Percentiles rank a stretch among this genome's conserved stretches.
phyloP scores from a whole-genome alignment of 2,113 vertebrate genomes.

The Calypte anna region DNA sequence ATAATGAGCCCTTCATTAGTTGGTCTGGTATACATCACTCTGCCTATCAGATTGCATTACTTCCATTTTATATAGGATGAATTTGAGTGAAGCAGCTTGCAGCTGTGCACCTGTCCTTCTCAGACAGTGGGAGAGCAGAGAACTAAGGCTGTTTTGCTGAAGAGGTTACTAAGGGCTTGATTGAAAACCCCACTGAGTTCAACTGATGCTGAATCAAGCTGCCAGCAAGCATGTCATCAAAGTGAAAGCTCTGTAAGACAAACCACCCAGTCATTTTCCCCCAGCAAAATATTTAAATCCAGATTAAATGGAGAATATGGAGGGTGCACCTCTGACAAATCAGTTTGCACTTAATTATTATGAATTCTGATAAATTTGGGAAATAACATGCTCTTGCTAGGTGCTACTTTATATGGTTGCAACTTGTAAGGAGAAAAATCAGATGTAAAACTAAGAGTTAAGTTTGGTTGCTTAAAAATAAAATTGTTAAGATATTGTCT shows the following conservation, averaged over 20 bases:
- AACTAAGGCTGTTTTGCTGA: neutral
- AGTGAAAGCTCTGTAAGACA: neutral
- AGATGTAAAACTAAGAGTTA: neutral
- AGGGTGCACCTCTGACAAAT: neutral
- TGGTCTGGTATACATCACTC: neutral
- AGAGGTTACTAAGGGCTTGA: neutral
- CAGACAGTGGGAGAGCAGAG: neutral
- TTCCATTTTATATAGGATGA: neutral
- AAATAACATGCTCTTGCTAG: neutral
- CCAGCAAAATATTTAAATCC: neutral
- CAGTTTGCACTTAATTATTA: neutral
- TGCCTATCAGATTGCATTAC: neutral
- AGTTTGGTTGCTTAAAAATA: neutral
- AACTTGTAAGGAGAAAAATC: neutral
- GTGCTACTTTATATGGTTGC: neutral
- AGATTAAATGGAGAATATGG: neutral
- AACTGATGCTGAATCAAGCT: neutral
- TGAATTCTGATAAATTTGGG: neutral
- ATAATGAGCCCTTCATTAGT: neutral
- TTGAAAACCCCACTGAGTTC: neutral
- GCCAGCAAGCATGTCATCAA: neutral
- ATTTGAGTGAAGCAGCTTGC: neutral
- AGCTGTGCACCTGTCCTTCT: neutral
- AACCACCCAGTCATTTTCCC: neutral
- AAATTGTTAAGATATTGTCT: neutral